phyloP scores from a whole-genome alignment of 1,140 invertebrate genomes.

The Venustaconcha ellipsiformis region DNA sequence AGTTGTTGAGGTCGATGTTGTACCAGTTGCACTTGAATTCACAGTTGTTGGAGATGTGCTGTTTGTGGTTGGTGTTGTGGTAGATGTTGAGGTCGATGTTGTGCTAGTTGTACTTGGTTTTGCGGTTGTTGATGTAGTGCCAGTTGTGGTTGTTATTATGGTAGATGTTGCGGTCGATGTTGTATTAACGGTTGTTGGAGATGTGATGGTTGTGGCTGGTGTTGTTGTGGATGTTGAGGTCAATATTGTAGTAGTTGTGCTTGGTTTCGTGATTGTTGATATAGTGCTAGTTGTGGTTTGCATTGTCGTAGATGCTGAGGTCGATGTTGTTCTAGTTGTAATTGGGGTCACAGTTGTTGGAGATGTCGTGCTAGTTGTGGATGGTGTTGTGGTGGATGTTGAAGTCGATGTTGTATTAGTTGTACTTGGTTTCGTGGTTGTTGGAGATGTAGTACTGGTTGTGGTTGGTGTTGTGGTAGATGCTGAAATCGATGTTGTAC shows the following conservation, averaged over 20 bases:
- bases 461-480: background rate
- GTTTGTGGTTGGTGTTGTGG: too few species aligned
- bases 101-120: background rate
- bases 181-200: too few species aligned
- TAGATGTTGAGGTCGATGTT: background rate
- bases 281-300: background rate
- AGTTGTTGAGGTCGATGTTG: too few species aligned
- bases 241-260: background rate
- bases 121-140: too few species aligned
- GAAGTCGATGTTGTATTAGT: background rate
- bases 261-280: background rate
- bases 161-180: background rate
- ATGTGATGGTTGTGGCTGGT: slow-evolving; percentile 9
- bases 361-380: background rate
- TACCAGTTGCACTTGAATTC: too few species aligned
- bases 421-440: background rate
- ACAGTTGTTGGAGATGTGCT: too few species aligned
- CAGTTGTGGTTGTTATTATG: background rate
- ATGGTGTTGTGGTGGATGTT: background rate
- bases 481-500: background rate
- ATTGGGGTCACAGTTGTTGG: background rate
- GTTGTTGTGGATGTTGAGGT: background rate
- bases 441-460: background rate
- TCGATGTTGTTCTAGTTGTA: background rate
- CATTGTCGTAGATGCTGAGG: too few species aligned